Base-by-base conservation (phyloP, 2,113 vertebrate genomes). In the Propithecus coquereli region DNA sequence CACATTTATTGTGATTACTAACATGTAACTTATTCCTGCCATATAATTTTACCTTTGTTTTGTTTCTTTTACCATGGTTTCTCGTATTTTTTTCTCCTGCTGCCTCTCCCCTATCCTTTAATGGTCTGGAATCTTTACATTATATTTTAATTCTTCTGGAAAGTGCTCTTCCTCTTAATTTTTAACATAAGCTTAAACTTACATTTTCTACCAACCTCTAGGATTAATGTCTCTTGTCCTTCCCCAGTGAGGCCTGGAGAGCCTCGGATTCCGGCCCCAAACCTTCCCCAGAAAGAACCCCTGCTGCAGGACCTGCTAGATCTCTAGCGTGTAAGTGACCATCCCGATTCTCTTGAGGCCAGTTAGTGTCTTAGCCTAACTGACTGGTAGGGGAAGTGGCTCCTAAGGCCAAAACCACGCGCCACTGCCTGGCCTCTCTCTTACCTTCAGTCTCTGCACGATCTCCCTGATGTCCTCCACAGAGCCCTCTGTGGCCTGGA, bases 381-480 rank as follows among this genome's bases (percentile, higher is more conserved):
- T 43, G 71, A n/a, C 4, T 1, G 14, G 91, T 22, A 10, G 18
- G 25, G 37, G 22, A 85, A 27, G 25, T 20, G 43, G 65, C 73
- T 30, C 79, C 66, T 3, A 17, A 73, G 43, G 37, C 59, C 54
- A 43, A 80, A 50, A 80, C 50, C 32, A 25, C 2, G 30, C 1
- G 18, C 37, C 54, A 34, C 10, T 32, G 47, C 32, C 8, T 23
- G 32, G 57, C 68, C 37, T 12, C 50, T 20, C 50, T 45, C 98
- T 98, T 97, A 99, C 99, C 99, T 99, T 99, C 16, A 99, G 90
- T 91, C 99, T 99, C 98, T 99, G 99, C 66, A 99, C 98, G 61
- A 99, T 98, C 95, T 99, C 99, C 96, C 98, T 98, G 97, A 99
- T 94, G 96, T 99, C 99, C 65, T 99, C 99, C 0, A 98, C 97